Evolutionary conservation across 2,888 invertebrate species (phyloP).

Genomic region (Diploptera punctata): DNA sequence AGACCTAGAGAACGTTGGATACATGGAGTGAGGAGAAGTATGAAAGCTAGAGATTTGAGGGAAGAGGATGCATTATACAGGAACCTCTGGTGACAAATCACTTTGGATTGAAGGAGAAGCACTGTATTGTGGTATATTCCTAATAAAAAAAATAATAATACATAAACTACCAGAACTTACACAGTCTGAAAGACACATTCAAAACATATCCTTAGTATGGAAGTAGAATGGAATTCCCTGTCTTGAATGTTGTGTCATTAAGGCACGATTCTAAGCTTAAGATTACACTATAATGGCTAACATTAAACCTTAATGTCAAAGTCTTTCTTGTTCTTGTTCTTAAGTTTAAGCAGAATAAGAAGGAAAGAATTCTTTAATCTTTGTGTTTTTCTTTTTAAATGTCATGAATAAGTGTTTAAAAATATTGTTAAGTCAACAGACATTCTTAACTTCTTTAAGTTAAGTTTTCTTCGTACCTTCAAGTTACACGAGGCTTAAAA

Average conservation of each 20-base stretch:
- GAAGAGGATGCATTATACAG: no score
- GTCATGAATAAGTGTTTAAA: slow-evolving; percentile 12
- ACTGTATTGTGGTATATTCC: no score
- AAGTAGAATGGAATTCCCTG: neutral
- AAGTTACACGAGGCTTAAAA: neutral
- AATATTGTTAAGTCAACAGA: slow-evolving; percentile 14
- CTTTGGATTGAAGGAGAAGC: no score
- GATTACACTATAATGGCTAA: slow-evolving; percentile 24
- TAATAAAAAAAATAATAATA: no score
- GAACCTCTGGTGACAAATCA: no score
- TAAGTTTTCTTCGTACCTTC: neutral
- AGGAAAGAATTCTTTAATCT: neutral
- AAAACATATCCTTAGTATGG: neutral
- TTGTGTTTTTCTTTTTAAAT: neutral
- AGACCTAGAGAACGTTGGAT: no score
- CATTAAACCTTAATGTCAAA: slow-evolving; percentile 19
- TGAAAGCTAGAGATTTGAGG: no score
- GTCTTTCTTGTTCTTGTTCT: slow-evolving; percentile 9
- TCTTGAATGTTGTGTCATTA: slow-evolving; percentile 20
- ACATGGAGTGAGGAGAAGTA: no score
- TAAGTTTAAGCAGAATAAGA: neutral
- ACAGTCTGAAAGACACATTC: slow-evolving; percentile 13
- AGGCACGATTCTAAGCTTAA: slow-evolving; percentile 25
- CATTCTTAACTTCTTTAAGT: neutral
- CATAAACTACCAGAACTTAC: slow-evolving; percentile 9